Evolutionary conservation across 2,888 invertebrate species (phyloP), one percentile per base, ranked within the genome.

Genomic region (Reticulitermes lucifugus): DNA sequence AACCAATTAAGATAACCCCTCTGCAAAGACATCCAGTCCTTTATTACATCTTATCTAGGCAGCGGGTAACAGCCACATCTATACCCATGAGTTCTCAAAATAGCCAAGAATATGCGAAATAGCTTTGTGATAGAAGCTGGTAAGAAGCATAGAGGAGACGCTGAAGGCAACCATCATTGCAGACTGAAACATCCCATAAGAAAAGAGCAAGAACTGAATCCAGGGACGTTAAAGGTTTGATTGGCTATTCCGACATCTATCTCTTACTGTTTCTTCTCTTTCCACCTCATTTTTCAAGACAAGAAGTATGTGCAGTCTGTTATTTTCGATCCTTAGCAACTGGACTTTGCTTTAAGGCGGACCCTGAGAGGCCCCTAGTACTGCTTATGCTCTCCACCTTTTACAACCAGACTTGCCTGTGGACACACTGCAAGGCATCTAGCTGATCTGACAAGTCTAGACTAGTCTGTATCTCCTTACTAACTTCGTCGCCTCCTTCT

Each of bases 171-270:
- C 46, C 46, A 46, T 73, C 73, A 18, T 41, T 73, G 9, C 73
- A 73, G 35, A 21, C 9, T 25, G 25, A 41, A 12, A 41, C 41
- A 12, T 41, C 43, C 35, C 43, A 55, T 41, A 18, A 73, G 73
- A 29, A 29, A 12, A 29, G 25, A 29, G 29, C 35, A 73, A 29
- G 73, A 73, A 73, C 43, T 14, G 41, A 41, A 73, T 41, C 41
- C 41, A 73, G 60, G 80, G 35, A 80, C 35, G 80, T 60, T 80
- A 80, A 80, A 80, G 59, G 80, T 80, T 60, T 80, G 80, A 80
- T 60, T 80, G 80, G 60, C 80, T 60, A 18, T 12, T 60, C 80
- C 22, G 60, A 60, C 59, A 60, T 80, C 80, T 25, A 80, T 80
- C 14, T 80, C 59, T 41, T 60, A 80, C 21, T 60, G 60, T 60